Conservation (phyloP, 2,113 vertebrate genomes). For the Mungos mungo region DNA sequence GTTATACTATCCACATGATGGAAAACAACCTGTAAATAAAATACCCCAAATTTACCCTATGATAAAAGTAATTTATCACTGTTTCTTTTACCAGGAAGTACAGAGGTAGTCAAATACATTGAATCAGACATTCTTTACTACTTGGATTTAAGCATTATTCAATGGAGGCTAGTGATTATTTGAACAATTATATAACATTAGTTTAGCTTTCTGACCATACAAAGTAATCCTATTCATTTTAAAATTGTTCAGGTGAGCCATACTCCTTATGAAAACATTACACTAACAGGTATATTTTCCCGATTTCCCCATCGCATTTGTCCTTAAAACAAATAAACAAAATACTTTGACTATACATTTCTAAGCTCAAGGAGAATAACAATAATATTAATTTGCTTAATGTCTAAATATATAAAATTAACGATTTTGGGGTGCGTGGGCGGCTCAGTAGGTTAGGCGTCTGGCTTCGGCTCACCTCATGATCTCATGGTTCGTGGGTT, state of each 20-base stretch:
- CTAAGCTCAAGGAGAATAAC: not conserved
- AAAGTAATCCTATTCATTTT: not conserved
- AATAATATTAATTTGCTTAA: not conserved
- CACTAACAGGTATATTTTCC: not conserved
- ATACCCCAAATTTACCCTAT: not conserved
- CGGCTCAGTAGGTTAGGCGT: too few species aligned
- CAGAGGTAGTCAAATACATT: not conserved
- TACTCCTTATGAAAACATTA: not conserved
- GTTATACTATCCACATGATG: not conserved
- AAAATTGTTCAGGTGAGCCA: not conserved
- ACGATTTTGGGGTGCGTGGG: not conserved
- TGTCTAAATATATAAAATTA: not conserved
- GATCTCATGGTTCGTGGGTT: too few species aligned
- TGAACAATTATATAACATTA: conserved; percentile 14
- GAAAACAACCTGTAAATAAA: conserved; percentile 1
- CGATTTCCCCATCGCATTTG: not conserved
- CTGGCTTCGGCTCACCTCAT: too few species aligned
- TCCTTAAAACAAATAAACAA: not conserved
- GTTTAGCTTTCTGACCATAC: not conserved
- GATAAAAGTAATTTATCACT: conserved; percentile 24
- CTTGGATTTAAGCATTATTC: not conserved
- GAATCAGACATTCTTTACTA: not conserved
- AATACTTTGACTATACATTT: not conserved
- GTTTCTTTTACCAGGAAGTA: not conserved
- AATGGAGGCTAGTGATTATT: not conserved